Base-by-base conservation (phyloP, 2,888 invertebrate genomes). In the Dione vanillae region DNA sequence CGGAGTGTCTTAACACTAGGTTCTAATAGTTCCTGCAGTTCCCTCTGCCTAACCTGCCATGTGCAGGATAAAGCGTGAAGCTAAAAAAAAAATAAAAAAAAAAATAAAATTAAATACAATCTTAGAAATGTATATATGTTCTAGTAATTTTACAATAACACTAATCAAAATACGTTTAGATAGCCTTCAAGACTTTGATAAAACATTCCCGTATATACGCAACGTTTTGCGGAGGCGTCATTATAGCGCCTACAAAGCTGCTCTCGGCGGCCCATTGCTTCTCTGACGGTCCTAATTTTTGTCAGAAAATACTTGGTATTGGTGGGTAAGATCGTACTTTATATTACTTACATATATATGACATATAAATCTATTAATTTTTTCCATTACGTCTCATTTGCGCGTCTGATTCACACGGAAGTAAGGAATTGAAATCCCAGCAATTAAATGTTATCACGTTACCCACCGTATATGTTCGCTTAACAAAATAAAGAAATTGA, bases 261-360 rank as follows among this genome's bases (percentile, higher is more conserved):
- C 65, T 90, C 0, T 79, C 86, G 2, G 90, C 90, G 0, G 90
- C 89, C 0, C 90, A 90, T 71, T 90, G 90, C 52, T 85, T 89
- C 37, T 77, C 72, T 1, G 20, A 65, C 11, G 47, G 71, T 11
- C 65, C 52, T 0, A 77, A 72, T 69, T 27, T 73, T 14, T 79
- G 77, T 43, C 19, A 70, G 8, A 79, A 59, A 66, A 2, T 77
- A 7, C 77, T 72, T n/a, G 68, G 75, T 8, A 43, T 41, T 20
- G 41, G 64, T 41, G 75, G 73, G 79, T 79, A 72, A 62, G 71
- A 65, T 16, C 45, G 47, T n/a, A 12, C 11, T 14, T 5, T 35
- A 45, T 54, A 10, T 20, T 49, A 20, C 19, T 52, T 43, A 6
- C 56, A n/a, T 16, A 16, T 43, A n/a, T 35, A 7, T 12, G 9